A percentile compares a stretch with the other conserved stretches of the same genome.
These are phyloP conservation scores for Pygocentrus nattereri DNA, from an alignment of 2,797 vertebrate genomes.

Conservation along the genomic window DNA sequence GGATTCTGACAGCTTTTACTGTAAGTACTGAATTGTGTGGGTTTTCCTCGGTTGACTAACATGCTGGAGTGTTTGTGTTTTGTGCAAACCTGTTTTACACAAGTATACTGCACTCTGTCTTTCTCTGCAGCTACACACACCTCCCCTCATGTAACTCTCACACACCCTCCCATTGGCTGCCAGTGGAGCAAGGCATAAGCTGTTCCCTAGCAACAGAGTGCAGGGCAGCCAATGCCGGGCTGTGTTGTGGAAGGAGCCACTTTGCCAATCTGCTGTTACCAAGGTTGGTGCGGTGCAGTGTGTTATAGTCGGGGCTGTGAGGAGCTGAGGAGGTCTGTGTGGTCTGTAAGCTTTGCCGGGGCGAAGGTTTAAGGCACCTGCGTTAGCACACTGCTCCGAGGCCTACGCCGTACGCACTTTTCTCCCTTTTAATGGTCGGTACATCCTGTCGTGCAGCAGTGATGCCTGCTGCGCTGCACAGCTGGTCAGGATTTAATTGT, in stretches of 20 bases:
- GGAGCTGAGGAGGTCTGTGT: background rate
- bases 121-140: slow-evolving; percentile 73
- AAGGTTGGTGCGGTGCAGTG: slow-evolving; percentile 75
- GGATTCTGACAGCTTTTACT: background rate
- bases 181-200: slow-evolving; percentile 80
- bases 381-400: background rate
- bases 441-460: background rate
- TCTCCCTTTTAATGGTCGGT: background rate
- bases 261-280: slow-evolving; percentile 83
- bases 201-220: slow-evolving; percentile 90
- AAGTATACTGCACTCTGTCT: slow-evolving; percentile 62
- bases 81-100: slow-evolving; percentile 65
- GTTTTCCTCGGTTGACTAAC: background rate
- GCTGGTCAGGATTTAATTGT: too few relatives aligned
- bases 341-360: background rate
- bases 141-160: slow-evolving; percentile 64
- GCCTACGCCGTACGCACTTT: background rate
- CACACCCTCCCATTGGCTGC: slow-evolving; percentile 75
- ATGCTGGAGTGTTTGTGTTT: slow-evolving; percentile 26
- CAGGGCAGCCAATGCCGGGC: slow-evolving; percentile 79
- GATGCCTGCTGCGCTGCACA: too few relatives aligned
- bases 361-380: background rate
- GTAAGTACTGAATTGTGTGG: slow-evolving; percentile 18
- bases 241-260: slow-evolving; percentile 74
- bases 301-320: slow-evolving; percentile 37